A percentile compares a stretch with the other conserved stretches of the same genome.
These are phyloP conservation scores for Anoncus sp. DNA, from an alignment of 2,888 invertebrate species.

Conservation along the genomic window DNA sequence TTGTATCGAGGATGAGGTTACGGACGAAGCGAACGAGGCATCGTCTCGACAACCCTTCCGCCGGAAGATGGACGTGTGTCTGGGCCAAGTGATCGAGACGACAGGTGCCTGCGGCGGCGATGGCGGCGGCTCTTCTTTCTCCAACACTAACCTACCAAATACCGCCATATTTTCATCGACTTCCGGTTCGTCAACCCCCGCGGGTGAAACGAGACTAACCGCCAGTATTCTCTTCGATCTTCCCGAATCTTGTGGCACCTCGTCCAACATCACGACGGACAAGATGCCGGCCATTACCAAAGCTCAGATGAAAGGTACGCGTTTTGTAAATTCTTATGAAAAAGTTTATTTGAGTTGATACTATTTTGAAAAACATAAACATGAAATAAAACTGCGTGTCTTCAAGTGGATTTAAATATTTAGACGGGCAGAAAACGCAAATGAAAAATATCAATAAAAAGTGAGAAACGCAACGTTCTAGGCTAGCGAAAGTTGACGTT, in stretches of 20 bases:
- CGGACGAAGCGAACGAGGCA: slow-evolving; percentile 26
- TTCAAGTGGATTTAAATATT: no score
- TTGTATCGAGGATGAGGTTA: slow-evolving; percentile 35
- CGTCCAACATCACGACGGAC: slow-evolving; percentile 69
- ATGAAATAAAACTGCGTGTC: no score
- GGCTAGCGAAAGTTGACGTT: no score
- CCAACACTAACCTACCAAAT: slow-evolving; percentile 42
- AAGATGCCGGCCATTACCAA: slow-evolving; percentile 85
- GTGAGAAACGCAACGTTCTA: no score
- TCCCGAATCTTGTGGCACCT: slow-evolving; percentile 74
- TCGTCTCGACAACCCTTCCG: slow-evolving; percentile 47
- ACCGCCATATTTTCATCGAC: slow-evolving; percentile 56
- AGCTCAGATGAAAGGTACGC: slow-evolving; percentile 92
- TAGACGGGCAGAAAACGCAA: no score
- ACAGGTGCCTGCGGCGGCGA: slow-evolving; percentile 60
- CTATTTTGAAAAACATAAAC: background rate
- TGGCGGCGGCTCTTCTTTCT: slow-evolving; percentile 64
- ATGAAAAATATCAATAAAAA: no score
- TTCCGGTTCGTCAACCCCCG: slow-evolving; percentile 62
- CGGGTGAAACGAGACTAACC: slow-evolving; percentile 63
- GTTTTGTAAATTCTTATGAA: background rate
- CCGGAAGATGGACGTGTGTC: slow-evolving; percentile 60
- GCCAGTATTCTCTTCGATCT: slow-evolving; percentile 74
- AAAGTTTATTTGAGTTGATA: background rate
- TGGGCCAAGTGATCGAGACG: slow-evolving; percentile 59